Evolutionary conservation across 2,888 invertebrate species (phyloP), one percentile per base, ranked within the genome.

Genomic region (Hipparchia semele): DNA sequence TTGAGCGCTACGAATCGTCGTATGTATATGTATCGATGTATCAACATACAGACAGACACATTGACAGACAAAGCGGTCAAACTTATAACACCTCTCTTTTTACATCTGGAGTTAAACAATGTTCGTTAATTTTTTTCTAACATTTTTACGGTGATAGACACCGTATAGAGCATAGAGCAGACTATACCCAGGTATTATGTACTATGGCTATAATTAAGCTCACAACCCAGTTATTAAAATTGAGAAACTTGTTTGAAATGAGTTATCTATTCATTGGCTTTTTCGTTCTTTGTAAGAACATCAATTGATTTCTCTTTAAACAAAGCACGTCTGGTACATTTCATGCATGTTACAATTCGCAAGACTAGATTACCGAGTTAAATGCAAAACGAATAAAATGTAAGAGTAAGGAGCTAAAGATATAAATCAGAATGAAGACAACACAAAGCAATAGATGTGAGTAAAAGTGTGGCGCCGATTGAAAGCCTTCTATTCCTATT

Each of bases 401-500:
- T 80, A 76, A 80, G 78, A 80, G 80, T 79, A 81, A 81, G 83
- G 82, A 84, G 82, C 82, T 80, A 81, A 80, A 86, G 87, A 88
- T 87, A 88, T 85, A 85, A 87, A 89, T 90, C 86, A 84, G 84
- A 86, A 83, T 76, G 81, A 81, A 85, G 84, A 83, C 83, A 84
- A 83, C 84, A 79, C 69, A 69, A 69, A 61, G 61, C 70, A 84
- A 85, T 85, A 82, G 83, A 84, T 85, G 85, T 82, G 81, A 90
- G 89, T 89, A 90, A 90, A 91, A 92, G 91, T 90, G 89, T 88
- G 87, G 90, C 87, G 88, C 83, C 80, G 84, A 88, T 88, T 84
- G 87, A 87, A 86, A 87, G 85, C 82, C 81, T 69, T 80, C 84
- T 80, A 84, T 83, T 84, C 85, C 84, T 86, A 84, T 88, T 88